phyloP scores from a whole-genome alignment of 1,140 invertebrate genomes.

The Magallana gigas region DNA sequence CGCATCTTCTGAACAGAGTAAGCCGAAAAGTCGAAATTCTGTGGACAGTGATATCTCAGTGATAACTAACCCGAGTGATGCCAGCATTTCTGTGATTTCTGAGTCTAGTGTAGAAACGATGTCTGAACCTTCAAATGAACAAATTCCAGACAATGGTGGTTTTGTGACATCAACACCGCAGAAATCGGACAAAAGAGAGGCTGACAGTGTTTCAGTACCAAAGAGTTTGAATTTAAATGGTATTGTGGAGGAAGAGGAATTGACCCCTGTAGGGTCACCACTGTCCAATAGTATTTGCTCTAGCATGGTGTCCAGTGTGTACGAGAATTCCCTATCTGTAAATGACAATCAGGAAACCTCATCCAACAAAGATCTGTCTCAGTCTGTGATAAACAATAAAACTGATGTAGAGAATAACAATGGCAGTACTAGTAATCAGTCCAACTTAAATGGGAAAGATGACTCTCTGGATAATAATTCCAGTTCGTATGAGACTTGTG shows the following conservation, averaged over 20 bases:
- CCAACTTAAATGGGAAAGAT: slow-evolving; percentile 18
- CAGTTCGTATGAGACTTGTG: slow-evolving; percentile 4
- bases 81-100: slow-evolving; percentile 68
- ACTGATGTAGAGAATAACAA: slow-evolving; percentile 33
- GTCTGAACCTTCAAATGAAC: slow-evolving; percentile 26
- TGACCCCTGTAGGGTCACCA: slow-evolving; percentile 68
- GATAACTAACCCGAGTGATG: slow-evolving; percentile 71
- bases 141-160: not conserved
- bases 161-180: slow-evolving; percentile 15
- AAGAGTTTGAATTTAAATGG: slow-evolving; percentile 33
- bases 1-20: slow-evolving; percentile 9
- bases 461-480: not conserved
- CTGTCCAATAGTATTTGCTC: slow-evolving; percentile 71
- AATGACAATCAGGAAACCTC: slow-evolving; percentile 40
- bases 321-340: slow-evolving; percentile 66
- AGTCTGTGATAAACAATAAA: not conserved
- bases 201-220: not conserved
- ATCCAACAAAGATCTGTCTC: slow-evolving; percentile 11
- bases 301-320: slow-evolving; percentile 76
- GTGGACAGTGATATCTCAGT: slow-evolving; percentile 76
- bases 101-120: slow-evolving; percentile 51
- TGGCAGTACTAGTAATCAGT: slow-evolving; percentile 18
- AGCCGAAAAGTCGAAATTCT: slow-evolving; percentile 53
- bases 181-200: not conserved
- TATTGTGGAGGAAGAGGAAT: slow-evolving; percentile 50